Base-by-base conservation (phyloP, 2,797 vertebrate species). In the Artibeus jamaicensis region DNA sequence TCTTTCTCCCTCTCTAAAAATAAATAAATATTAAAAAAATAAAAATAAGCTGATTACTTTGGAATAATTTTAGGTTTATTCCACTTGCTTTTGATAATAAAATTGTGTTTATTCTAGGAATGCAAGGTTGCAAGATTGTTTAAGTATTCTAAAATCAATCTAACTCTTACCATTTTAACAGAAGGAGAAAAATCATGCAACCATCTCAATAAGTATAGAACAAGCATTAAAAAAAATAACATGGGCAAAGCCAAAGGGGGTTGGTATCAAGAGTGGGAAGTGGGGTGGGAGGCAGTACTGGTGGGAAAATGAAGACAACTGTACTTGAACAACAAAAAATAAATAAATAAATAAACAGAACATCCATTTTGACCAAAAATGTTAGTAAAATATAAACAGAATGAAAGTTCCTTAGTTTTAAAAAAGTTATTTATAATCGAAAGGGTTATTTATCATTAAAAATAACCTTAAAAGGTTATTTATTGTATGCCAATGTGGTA, bases 71-170 rank as follows among this genome's bases (percentile, higher is more conserved):
- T 46, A 89, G 50, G 42, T 85, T 50, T 62, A 59, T 37, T 53
- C 4, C 10, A 34, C 79, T 87, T 81, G 83, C 70, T 68, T 81
- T 89, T 83, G 59, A 55, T 83, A 76, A 79, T 70, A 19, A 89
- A 78, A 10, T 76, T 77, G 5, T 50, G 16, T 32, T 84, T 70
- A 77, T 50, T 85, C 65, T 71, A 94, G 71, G 34, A 85, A 77
- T 59, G 8, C 26, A 78, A 90, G 24, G 55, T 24, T 55, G 55
- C 21, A 70, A 90, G 18, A 21, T 55, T 55, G 55, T 21, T 39
- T 78, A 89, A 59, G 24, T 29, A 85, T 89, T 85, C 86, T 70
- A 78, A 89, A 78, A 70, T 85, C n/a, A 94, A 77, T 68, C 59
- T 39, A 77, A 89, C 68, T 77, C 37, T 89, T 83, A 70, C 26